Evolutionary conservation across 2,113 vertebrate genomes (phyloP), one percentile per base, ranked within the genome.

Genomic region (Ophthalmolycus amberensis): DNA sequence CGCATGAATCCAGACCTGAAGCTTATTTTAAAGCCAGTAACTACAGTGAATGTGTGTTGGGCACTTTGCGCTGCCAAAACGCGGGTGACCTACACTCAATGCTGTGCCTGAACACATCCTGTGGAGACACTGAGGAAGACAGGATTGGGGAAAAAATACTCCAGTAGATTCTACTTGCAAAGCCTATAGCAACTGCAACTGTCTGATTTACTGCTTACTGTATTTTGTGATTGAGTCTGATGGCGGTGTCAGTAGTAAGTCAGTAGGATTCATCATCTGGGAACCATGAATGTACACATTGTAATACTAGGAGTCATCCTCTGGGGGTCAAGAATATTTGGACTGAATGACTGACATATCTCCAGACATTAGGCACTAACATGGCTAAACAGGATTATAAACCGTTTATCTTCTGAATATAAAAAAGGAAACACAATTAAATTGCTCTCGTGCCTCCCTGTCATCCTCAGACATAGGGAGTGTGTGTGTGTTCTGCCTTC

Each of bases 401-500:
- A 66, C 10, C 1, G 20, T 68, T 44, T 38, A 65, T 69, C 64
- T 59, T 25, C 32, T 25, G 25, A 80, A 12, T n/a, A 10, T 22
- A 1, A 16, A 32, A 14, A 16, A 44, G 14, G 9, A 11, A 40
- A 83, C 25, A 42, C 22, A 48, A 59, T 34, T 14, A 63, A 38
- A 75, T 6, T 18, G 37, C 9, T 48, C 50, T 8, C 15, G 42
- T 66, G 16, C 77, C 42, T 32, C 40, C 32, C 59, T 50, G 60
- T 65, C 60, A 20, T 20, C 34, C 40, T 40, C 1, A 68, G 40
- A 77, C 7, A 66, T 25, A 20, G 3, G 8, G 50, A 20, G 25
- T 15, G 59, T 32, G 0, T 68, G 69, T 77, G 60, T 76, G 62
- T 75, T 81, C 69, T 83, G 27, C 42, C 56, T 27, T 37, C 75